A percentile compares a stretch with the other conserved stretches of the same genome.
These are phyloP conservation scores for Neolamprologus ventralis DNA, from an alignment of 2,113 vertebrate genomes.

Conservation along the genomic window DNA sequence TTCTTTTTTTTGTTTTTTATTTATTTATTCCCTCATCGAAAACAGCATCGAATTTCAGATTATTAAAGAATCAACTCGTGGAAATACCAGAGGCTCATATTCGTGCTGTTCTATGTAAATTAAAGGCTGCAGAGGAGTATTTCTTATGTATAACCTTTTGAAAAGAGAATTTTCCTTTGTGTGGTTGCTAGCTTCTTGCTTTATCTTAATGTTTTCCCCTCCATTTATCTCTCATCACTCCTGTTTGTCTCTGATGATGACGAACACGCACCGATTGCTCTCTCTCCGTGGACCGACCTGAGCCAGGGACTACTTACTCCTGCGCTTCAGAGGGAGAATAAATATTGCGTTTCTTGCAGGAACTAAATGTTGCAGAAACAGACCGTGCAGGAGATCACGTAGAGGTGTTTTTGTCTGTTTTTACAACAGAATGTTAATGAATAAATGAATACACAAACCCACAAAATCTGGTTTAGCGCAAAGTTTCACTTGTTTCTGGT, in stretches of 20 bases:
- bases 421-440: not conserved
- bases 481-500: rapidly evolving
- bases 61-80: not conserved
- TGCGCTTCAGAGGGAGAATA: constrained; percentile 25
- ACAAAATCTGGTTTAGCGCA: not conserved
- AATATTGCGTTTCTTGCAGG: not conserved
- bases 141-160: not conserved
- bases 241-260: not conserved
- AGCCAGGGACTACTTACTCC: not conserved
- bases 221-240: not conserved
- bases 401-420: not conserved
- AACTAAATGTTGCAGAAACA: not conserved
- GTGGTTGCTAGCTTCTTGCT: not conserved
- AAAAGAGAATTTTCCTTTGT: not conserved
- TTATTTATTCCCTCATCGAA: not conserved
- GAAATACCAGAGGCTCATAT: not conserved
- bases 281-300: not conserved
- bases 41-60: not conserved
- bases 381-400: not conserved
- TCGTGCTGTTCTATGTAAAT: not conserved
- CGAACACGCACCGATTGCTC: not conserved
- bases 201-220: not conserved
- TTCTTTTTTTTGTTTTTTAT: not conserved
- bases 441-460: not conserved
- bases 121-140: not conserved